phyloP scores from a whole-genome alignment of 1,140 invertebrate genomes.

The Monochamus saltuarius region DNA sequence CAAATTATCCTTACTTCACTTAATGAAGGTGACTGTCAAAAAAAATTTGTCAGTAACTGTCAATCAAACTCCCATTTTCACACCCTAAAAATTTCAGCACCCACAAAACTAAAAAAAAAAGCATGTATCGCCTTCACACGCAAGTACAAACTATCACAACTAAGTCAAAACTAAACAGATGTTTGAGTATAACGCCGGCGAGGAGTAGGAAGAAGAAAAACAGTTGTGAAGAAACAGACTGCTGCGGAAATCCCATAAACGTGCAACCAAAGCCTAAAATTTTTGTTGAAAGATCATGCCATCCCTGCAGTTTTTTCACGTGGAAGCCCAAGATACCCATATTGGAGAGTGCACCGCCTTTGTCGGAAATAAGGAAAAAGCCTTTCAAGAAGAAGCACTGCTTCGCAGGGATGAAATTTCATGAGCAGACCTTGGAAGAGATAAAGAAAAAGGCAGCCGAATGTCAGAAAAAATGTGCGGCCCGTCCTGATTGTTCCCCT shows the following conservation, averaged over 20 bases:
- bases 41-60: no score
- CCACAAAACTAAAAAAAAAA: no score
- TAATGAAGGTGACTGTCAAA: no score
- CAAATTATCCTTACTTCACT: no score
- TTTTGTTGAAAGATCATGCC: slow-evolving; percentile 25
- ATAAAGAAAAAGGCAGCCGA: slow-evolving; percentile 10
- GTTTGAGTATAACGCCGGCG: no score
- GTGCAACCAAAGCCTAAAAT: neutral
- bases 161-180: no score
- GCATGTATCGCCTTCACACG: no score
- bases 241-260: slow-evolving; percentile 3
- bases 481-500: neutral
- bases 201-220: no score
- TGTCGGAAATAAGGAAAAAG: neutral
- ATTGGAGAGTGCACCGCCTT: neutral
- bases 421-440: slow-evolving; percentile 1
- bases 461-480: slow-evolving; percentile 1
- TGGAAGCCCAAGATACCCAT: slow-evolving; percentile 35
- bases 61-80: no score
- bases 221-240: slow-evolving; percentile 1
- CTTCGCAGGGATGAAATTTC: slow-evolving; percentile 24
- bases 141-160: no score
- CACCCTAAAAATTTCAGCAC: no score
- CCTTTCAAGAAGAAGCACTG: slow-evolving; percentile 17
- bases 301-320: slow-evolving; percentile 24